These are phyloP conservation scores for Porites australiensis DNA, from an alignment of 64 coral and sea anemone species.

Conservation along the genomic window DNA sequence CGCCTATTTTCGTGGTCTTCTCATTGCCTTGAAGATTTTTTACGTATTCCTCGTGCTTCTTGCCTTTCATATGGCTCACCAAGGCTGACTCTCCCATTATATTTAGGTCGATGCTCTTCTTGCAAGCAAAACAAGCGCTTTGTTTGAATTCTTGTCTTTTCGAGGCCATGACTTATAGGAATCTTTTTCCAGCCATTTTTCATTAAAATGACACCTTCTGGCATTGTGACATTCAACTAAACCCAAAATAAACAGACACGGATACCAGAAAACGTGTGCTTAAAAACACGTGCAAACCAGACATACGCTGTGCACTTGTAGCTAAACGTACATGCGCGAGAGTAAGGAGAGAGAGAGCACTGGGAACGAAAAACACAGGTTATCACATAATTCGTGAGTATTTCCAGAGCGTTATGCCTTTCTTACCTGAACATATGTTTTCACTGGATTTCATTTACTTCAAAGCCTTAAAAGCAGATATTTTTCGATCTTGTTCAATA, in stretches of 20 bases:
- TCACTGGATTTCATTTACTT: background rate
- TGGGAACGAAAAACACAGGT: conserved; percentile 3
- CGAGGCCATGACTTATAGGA: conserved; percentile 13
- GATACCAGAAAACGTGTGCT: background rate
- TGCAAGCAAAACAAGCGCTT: conserved; percentile 22
- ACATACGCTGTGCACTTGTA: background rate
- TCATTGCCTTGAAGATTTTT: conserved; percentile 35
- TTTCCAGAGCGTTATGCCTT: background rate
- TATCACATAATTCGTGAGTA: conserved; percentile 11
- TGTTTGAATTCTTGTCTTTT: background rate
- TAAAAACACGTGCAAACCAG: background rate
- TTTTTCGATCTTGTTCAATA: no score
- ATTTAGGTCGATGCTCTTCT: conserved; percentile 34
- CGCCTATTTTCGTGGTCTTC: conserved; percentile 23
- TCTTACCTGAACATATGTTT: background rate
- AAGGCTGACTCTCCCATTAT: conserved; percentile 40
- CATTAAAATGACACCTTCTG: no score
- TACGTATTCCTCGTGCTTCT: conserved; percentile 49
- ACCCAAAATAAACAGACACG: background rate
- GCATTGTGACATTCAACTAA: conserved; percentile 1
- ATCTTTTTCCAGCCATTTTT: conserved; percentile 18
- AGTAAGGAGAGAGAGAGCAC: background rate
- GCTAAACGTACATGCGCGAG: conserved; percentile 10
- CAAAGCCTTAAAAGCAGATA: no score
- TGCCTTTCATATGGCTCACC: conserved; percentile 40